phyloP scores from a whole-genome alignment of 2,797 vertebrate species.

The Euphonia xanthogaster region DNA sequence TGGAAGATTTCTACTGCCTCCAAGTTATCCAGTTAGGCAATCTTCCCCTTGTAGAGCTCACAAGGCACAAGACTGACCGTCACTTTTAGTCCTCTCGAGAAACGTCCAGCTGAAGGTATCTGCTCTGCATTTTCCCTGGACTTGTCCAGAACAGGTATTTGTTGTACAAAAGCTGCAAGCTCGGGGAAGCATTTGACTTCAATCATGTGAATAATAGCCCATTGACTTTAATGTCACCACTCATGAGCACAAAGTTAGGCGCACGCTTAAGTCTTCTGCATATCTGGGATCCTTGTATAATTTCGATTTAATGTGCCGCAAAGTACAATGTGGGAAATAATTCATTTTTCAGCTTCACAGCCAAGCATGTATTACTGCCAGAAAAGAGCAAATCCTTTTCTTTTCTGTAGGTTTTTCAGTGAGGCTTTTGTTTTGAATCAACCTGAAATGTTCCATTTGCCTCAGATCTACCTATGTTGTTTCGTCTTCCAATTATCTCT shows the following conservation, averaged over 20 bases:
- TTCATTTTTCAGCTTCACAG: slow-evolving; percentile 26
- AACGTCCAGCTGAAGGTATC: background rate
- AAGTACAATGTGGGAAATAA: slow-evolving; percentile 21
- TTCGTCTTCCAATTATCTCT: background rate
- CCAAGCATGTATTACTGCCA: background rate
- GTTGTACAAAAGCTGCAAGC: background rate
- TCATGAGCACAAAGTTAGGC: slow-evolving; percentile 43
- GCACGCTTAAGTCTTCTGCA: slow-evolving; percentile 3
- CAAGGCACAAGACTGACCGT: background rate
- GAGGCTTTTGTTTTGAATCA: background rate
- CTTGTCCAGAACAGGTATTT: background rate
- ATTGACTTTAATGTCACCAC: slow-evolving; percentile 43
- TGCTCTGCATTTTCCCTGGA: background rate
- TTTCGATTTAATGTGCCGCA: slow-evolving; percentile 28
- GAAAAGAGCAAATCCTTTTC: background rate
- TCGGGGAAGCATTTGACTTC: slow-evolving; percentile 28
- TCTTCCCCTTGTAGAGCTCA: background rate
- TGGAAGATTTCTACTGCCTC: background rate
- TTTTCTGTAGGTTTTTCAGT: background rate
- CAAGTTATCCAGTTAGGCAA: background rate
- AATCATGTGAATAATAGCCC: slow-evolving; percentile 23
- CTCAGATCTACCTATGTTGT: background rate
- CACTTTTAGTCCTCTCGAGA: background rate
- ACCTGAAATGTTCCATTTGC: background rate
- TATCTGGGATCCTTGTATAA: slow-evolving; percentile 16